A percentile compares a stretch with the other conserved stretches of the same genome.
These are phyloP conservation scores for Selene dorsalis DNA, from an alignment of 2,797 vertebrate species.

Conservation along the genomic window DNA sequence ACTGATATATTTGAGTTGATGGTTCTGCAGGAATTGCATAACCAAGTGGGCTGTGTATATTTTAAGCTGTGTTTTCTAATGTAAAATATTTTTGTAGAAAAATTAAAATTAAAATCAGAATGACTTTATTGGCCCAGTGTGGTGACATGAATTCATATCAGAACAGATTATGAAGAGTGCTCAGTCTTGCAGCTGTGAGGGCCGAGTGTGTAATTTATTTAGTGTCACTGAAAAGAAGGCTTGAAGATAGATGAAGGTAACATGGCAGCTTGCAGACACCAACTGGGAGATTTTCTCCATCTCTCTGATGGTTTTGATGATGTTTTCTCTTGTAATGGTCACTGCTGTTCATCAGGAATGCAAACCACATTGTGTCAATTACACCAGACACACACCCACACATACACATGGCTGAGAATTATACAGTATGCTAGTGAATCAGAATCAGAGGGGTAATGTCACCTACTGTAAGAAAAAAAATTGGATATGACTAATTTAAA, in stretches of 20 bases:
- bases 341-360: conserved; percentile 42
- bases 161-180: background rate
- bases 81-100: conserved; percentile 89
- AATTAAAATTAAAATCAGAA: conserved; percentile 75
- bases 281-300: conserved; percentile 37
- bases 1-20: conserved; percentile 80
- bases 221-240: conserved; percentile 30
- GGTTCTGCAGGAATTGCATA: conserved; percentile 71
- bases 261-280: conserved; percentile 55
- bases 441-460: conserved; percentile 24
- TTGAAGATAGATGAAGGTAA: conserved; percentile 45
- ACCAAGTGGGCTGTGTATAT: conserved; percentile 77
- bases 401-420: conserved; percentile 17
- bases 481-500: conserved; percentile 19
- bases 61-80: conserved; percentile 83
- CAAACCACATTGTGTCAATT: conserved; percentile 33
- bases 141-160: conserved; percentile 4
- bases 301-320: conserved; percentile 32
- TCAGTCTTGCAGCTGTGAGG: background rate
- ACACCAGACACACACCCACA: background rate
- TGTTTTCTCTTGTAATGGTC: conserved; percentile 43
- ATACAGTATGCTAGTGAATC: background rate
- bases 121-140: conserved; percentile 22
- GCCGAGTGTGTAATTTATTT: conserved; percentile 54
- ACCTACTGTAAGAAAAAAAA: conserved; percentile 36